phyloP scores from a whole-genome alignment of 2,113 vertebrate genomes.

The Athene cunicularia region DNA sequence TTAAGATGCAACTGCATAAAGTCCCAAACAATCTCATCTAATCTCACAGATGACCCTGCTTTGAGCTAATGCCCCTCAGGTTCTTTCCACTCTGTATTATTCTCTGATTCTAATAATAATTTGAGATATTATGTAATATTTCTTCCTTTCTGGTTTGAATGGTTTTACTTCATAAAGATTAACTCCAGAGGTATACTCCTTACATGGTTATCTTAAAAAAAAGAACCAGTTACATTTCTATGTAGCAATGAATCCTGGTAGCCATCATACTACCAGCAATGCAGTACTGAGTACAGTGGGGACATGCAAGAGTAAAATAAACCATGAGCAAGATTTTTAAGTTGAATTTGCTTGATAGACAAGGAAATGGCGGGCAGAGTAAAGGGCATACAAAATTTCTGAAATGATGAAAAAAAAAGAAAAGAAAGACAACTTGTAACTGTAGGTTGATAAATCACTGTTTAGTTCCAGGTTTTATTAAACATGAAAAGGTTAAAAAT shows the following conservation, averaged over 20 bases:
- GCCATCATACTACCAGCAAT: background rate
- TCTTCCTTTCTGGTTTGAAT: background rate
- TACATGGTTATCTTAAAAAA: background rate
- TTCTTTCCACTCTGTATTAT: background rate
- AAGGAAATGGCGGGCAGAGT: background rate
- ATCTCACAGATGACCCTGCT: background rate
- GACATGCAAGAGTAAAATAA: background rate
- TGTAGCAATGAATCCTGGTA: background rate
- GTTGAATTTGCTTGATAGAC: background rate
- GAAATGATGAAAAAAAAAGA: background rate
- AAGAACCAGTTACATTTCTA: background rate
- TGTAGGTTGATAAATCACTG: background rate
- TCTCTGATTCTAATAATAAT: background rate
- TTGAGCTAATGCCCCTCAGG: background rate
- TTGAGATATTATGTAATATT: background rate
- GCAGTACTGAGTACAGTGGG: background rate
- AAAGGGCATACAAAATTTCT: background rate
- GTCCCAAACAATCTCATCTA: background rate
- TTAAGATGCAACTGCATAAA: background rate
- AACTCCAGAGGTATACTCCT: background rate
- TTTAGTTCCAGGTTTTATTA: constrained; percentile 12
- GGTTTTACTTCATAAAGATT: background rate
- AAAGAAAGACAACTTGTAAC: background rate
- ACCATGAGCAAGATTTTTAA: background rate
- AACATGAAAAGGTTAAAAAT: constrained; percentile 30